Percentiles rank a stretch among this genome's conserved stretches.
phyloP scores from a whole-genome alignment of 2,888 invertebrate species.

The Eupithecia dodoneata region DNA sequence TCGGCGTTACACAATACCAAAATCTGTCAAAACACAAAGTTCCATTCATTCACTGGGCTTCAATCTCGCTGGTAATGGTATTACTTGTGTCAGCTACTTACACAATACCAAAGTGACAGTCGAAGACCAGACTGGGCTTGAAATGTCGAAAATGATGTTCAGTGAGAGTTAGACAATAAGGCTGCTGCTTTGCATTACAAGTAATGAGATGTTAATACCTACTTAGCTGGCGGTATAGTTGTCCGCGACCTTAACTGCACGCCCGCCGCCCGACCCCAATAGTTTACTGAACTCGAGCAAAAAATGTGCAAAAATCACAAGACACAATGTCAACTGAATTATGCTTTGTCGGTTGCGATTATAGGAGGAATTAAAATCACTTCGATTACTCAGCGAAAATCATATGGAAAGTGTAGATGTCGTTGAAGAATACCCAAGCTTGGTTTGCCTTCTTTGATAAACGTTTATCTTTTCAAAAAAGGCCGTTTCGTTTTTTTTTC shows the following conservation, averaged over 20 bases:
- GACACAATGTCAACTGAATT: neutral
- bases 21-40: no score
- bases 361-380: neutral
- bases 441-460: no score
- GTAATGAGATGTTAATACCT: neutral
- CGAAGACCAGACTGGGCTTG: no score
- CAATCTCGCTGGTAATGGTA: no score
- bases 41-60: no score
- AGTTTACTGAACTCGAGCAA: slow-evolving; percentile 1
- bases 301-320: slow-evolving; percentile 9
- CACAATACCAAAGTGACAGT: no score
- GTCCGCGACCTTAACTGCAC: neutral
- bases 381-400: neutral
- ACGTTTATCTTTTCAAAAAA: neutral
- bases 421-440: neutral
- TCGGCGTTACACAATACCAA: no score
- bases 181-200: neutral
- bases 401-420: neutral
- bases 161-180: no score
- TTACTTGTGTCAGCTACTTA: no score
- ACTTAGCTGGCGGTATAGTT: neutral
- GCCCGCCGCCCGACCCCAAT: neutral
- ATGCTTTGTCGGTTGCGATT: neutral
- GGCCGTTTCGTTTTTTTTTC: neutral
- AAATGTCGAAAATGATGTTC: no score